Base-by-base conservation (phyloP, 92 coral and sea anemone species). In the Epizoanthus stellaris region DNA sequence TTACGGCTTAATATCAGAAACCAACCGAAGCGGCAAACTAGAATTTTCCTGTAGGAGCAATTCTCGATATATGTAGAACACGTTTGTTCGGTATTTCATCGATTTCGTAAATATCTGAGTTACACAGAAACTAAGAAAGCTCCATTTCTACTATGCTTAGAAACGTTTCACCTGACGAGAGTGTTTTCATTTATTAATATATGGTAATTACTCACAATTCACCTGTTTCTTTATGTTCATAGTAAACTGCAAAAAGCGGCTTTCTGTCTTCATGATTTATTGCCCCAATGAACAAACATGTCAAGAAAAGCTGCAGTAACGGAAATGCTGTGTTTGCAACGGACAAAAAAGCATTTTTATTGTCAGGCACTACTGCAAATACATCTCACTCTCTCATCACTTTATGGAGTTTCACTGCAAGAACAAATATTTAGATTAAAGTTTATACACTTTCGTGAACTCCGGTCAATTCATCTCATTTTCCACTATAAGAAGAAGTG, bases 121-220 rank as follows among this genome's bases (percentile, higher is more conserved):
- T 52, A 30, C 52, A 16, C 30, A 8, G 69, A 7, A 23, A 76
- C 12, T 36, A 58, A 14, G 38, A 23, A 52, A 38, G 23, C 59
- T 59, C 82, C 42, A 23, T 79, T 79, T 23, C 39, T 38, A 40
- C 15, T 40, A 62, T 64, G 19, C 40, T 42, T 21, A 20, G 25
- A 61, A 79, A 23, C 65, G 40, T 64, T 79, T 79, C 72, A 43
- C 25, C 65, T 79, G 5, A 63, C 4, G 43, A 11, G 21, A 63
- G 59, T 15, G 72, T 59, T 52, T 52, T 64, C 56, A 43, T 79
- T 79, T 79, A 79, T 79, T 70, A 73, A 79, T 43, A 79, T 40
- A 79, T 62, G 72, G 59, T 63, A 64, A 79, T 62, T 62, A 23
- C 36, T 5, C 12, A 20, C 47, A 42, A 39, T 62, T 62, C 83